Percentiles rank a stretch among this genome's conserved stretches.
These are phyloP conservation scores for Drosophila teissieri DNA, from an alignment of 1,140 invertebrate species.

Conservation along the genomic window DNA sequence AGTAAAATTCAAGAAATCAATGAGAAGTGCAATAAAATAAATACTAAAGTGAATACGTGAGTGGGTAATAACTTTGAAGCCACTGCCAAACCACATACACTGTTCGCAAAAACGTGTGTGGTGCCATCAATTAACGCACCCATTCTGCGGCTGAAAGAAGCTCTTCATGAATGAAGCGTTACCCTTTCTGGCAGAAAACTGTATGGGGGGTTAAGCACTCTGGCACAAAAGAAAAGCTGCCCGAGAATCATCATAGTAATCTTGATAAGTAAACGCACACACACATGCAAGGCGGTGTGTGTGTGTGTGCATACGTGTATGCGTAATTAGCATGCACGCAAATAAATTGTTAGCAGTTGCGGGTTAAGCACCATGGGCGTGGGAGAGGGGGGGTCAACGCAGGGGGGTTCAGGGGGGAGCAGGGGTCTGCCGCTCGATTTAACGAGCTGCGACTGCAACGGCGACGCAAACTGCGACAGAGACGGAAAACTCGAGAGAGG, in stretches of 20 bases:
- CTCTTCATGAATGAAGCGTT: conserved; percentile 29
- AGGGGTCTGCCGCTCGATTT: conserved; percentile 64
- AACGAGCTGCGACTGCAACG: conserved; percentile 72
- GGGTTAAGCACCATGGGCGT: conserved; percentile 23
- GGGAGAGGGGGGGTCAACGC: background rate
- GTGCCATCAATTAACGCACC: conserved; percentile 3
- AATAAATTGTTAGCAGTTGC: conserved; percentile 64
- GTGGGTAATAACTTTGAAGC: background rate
- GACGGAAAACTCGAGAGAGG: conserved; percentile 29
- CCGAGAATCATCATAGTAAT: conserved; percentile 44
- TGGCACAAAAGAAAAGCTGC: conserved; percentile 26
- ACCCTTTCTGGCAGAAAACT: background rate
- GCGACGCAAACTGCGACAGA: conserved; percentile 9
- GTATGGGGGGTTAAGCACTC: conserved; percentile 20
- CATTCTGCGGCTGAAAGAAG: conserved; percentile 1
- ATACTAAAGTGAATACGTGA: background rate
- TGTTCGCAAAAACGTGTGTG: background rate
- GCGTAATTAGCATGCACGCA: conserved; percentile 76
- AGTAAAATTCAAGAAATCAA: background rate
- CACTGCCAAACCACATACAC: background rate
- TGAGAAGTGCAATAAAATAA: background rate
- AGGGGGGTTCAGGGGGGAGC: no score
- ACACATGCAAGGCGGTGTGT: conserved; percentile 6
- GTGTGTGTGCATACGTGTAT: conserved; percentile 35
- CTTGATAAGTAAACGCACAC: conserved; percentile 51